Evolutionary conservation across 2,797 vertebrate genomes (phyloP).

Genomic region (Euthynnus affinis): DNA sequence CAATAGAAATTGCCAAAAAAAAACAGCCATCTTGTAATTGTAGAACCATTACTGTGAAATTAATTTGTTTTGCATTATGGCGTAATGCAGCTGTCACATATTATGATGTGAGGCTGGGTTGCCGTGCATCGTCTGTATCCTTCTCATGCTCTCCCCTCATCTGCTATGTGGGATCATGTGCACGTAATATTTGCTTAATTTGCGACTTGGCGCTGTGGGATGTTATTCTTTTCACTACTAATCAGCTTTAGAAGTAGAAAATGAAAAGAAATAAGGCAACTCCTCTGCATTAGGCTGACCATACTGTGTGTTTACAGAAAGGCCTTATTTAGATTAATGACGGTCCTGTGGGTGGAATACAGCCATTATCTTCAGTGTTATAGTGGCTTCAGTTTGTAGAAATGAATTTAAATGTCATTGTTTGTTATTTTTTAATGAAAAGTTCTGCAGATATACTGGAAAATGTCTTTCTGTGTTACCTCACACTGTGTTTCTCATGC

Average conservation of each 20-base stretch:
- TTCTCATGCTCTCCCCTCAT: not conserved
- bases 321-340: slow-evolving; percentile 4
- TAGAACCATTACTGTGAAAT: too few relatives aligned
- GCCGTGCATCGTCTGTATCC: not conserved
- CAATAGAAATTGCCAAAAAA: too few relatives aligned
- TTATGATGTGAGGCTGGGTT: too few relatives aligned
- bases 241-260: not conserved
- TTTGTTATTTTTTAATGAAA: not conserved
- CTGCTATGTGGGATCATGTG: slow-evolving; percentile 6
- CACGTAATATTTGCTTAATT: slow-evolving; percentile 21
- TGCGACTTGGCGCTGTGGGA: not conserved
- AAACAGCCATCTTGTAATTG: too few relatives aligned
- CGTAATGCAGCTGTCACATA: too few relatives aligned
- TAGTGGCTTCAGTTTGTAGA: too few relatives aligned
- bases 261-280: slow-evolving; percentile 7
- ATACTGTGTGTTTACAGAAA: not conserved
- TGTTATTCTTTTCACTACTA: not conserved
- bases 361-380: not conserved
- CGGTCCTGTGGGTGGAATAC: not conserved
- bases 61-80: too few relatives aligned
- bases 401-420: not conserved
- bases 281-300: not conserved
- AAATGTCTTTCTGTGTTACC: not conserved
- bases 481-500: not conserved
- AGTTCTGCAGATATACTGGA: not conserved